These are phyloP conservation scores for Dipodomys spectabilis DNA, from an alignment of 2,113 vertebrate genomes.

Conservation along the genomic window DNA sequence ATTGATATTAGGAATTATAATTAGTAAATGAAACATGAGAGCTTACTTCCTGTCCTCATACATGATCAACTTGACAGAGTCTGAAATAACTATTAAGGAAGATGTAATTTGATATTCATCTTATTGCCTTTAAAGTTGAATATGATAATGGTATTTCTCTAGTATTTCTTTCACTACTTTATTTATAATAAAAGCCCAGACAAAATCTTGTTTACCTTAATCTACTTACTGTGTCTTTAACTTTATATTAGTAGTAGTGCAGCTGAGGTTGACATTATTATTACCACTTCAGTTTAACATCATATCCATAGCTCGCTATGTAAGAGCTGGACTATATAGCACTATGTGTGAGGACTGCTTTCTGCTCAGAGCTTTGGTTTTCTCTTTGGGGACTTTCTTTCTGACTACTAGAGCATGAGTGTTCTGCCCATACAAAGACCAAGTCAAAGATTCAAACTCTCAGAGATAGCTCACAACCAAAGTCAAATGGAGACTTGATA, in stretches of 20 bases:
- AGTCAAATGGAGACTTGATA: neutral
- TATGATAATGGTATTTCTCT: conserved; percentile 26
- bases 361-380: neutral
- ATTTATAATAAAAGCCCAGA: conserved; percentile 42
- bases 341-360: neutral
- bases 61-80: neutral
- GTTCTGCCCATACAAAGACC: neutral
- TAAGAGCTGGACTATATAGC: neutral
- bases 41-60: conserved; percentile 39
- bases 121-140: conserved; percentile 53
- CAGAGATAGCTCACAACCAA: neutral
- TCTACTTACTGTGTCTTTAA: neutral
- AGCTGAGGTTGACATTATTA: neutral
- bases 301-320: neutral
- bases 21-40: conserved; percentile 5
- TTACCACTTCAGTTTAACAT: neutral
- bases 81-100: conserved; percentile 40
- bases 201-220: neutral
- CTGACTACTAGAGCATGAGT: neutral
- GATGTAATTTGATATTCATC: conserved; percentile 29
- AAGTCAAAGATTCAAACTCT: neutral
- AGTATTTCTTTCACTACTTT: conserved; percentile 11
- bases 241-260: neutral
- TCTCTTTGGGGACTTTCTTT: neutral
- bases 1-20: conserved; percentile 32